These are phyloP conservation scores for Drosophila sechellia DNA, from an alignment of 1,140 invertebrate species.

Conservation along the genomic window DNA sequence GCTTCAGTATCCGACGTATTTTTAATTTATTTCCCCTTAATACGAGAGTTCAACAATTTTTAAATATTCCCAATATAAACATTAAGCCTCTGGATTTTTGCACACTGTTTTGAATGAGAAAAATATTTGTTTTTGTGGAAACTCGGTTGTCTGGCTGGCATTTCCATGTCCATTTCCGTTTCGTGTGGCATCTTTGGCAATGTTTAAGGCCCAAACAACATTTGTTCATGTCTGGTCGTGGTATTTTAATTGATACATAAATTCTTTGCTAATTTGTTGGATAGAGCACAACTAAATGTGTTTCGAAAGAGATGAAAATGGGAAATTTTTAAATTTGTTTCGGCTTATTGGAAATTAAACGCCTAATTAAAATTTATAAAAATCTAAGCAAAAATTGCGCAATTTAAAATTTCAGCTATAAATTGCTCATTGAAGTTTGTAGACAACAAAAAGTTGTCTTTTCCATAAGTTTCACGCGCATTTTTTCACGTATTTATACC, in stretches of 20 bases:
- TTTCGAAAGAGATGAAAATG: conserved; percentile 15
- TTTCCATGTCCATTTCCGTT: conserved; percentile 70
- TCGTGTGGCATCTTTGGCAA: conserved; percentile 61
- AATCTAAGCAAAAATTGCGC: conserved; percentile 10
- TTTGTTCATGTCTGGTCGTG: conserved; percentile 55
- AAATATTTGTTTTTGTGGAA: conserved; percentile 59
- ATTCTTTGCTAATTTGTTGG: conserved; percentile 61
- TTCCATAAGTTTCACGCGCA: background rate
- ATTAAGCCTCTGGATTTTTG: conserved; percentile 40
- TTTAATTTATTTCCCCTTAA: conserved; percentile 67
- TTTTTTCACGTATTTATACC: background rate
- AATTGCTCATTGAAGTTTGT: conserved; percentile 5
- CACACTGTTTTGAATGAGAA: conserved; percentile 34
- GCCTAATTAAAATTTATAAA: too few relatives aligned
- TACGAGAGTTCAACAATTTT: conserved; percentile 33
- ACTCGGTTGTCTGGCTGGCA: conserved; percentile 61
- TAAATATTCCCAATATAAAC: conserved; percentile 75
- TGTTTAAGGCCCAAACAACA: conserved; percentile 41
- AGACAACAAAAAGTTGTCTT: conserved; percentile 10
- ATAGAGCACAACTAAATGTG: conserved; percentile 8
- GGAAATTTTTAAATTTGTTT: conserved; percentile 22
- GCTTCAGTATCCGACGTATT: conserved; percentile 50
- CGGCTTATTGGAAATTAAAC: conserved; percentile 27
- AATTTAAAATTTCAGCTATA: conserved; percentile 7
- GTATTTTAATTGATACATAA: conserved; percentile 74